These are phyloP conservation scores for roundworm (Caenorhabditis elegans) DNA, from an alignment of 1,140 invertebrate genomes.

Conservation along the genomic window WBcel235 BX284606.5:8716501-8717000, in stretches of 20 bases:
- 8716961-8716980: neutral
- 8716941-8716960: neutral
- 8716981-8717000: neutral
- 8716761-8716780: neutral
- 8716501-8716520: no score
- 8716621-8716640: neutral
- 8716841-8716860: neutral
- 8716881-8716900: neutral
- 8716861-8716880: neutral
- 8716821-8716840: no score
- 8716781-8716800: neutral
- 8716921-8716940: neutral
- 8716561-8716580: neutral
- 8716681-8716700: neutral
- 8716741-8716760: neutral
- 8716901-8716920: slow-evolving; percentile 24
- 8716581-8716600: neutral
- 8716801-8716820: neutral
- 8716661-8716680: neutral
- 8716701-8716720: slow-evolving; percentile 16
- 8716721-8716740: neutral
- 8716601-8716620: neutral
- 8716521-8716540: no score
- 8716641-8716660: neutral
- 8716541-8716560: no score